Conservation (phyloP, 2,113 vertebrate species). For the Paracanthobrama guichenoti region DNA sequence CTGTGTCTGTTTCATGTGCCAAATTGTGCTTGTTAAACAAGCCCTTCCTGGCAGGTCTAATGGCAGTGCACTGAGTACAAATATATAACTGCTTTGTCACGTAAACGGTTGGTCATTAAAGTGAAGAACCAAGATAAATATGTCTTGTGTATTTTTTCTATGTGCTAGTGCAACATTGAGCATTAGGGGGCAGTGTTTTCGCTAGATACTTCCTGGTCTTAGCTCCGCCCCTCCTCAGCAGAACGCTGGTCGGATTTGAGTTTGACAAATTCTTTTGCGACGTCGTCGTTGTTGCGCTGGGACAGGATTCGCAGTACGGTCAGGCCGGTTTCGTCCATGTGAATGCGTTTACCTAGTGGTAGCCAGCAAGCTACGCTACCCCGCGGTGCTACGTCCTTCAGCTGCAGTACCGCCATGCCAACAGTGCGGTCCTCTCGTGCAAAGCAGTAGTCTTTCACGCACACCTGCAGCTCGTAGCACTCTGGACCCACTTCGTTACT, state of each 20-base stretch:
- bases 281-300: slow-evolving; percentile 96
- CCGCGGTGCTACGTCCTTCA: slow-evolving; percentile 87
- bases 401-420: slow-evolving; percentile 93
- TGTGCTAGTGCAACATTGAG: slow-evolving; percentile 55
- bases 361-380: slow-evolving; percentile 94
- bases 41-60: slow-evolving; percentile 43
- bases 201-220: slow-evolving; percentile 40
- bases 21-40: slow-evolving; percentile 51
- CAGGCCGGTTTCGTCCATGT: slow-evolving; percentile 98
- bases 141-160: slow-evolving; percentile 16
- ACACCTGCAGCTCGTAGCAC: slow-evolving; percentile 97
- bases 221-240: slow-evolving; percentile 86
- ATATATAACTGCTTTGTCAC: slow-evolving; percentile 24
- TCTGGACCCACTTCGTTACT: slow-evolving; percentile 89
- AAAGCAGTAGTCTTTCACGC: slow-evolving; percentile 99
- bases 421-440: slow-evolving; percentile 95
- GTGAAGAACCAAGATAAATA: slow-evolving; percentile 10
- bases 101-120: slow-evolving; percentile 29
- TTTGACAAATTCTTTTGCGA: slow-evolving; percentile 98
- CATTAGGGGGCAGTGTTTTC: slow-evolving; percentile 64
- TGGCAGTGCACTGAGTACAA: slow-evolving; percentile 48
- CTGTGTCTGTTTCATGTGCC: slow-evolving; percentile 47
- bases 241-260: slow-evolving; percentile 98
- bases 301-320: slow-evolving; percentile 96
- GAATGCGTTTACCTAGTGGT: slow-evolving; percentile 90